A percentile compares a stretch with the other conserved stretches of the same genome.
Conservation (phyloP, 2,797 vertebrate genomes). For the Lithobates sylvaticus region DNA sequence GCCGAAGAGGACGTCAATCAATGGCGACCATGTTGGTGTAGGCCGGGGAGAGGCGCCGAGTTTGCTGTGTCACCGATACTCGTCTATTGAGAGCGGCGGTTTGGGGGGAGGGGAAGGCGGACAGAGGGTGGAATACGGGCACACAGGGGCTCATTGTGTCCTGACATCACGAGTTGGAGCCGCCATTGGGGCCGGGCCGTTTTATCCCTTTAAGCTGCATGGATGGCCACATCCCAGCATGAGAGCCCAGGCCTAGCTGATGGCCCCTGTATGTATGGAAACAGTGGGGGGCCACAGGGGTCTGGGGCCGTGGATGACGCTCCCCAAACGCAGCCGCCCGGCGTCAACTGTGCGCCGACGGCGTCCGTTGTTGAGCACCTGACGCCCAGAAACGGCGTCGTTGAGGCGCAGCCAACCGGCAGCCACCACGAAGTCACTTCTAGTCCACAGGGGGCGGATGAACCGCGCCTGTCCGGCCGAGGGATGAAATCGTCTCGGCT, state of each 20-base stretch:
- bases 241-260: neutral
- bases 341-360: no score
- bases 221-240: neutral
- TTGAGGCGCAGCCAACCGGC: neutral
- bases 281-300: no score
- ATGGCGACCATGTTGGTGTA: slow-evolving; percentile 1
- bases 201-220: no score
- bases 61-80: slow-evolving; percentile 43
- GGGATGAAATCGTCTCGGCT: slow-evolving; percentile 39
- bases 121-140: neutral
- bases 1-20: neutral
- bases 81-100: no score
- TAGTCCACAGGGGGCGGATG: no score
- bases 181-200: no score
- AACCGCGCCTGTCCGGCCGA: neutral
- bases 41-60: neutral
- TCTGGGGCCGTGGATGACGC: no score
- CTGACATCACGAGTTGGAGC: neutral
- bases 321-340: no score
- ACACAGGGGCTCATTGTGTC: no score
- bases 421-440: no score
- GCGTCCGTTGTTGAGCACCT: no score
- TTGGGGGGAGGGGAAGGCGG: neutral
- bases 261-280: no score
- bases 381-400: neutral